A percentile compares a stretch with the other conserved stretches of the same genome.
These are phyloP conservation scores for Bradynema listronoti DNA, from an alignment of 1,140 invertebrate genomes.

Conservation along the genomic window DNA sequence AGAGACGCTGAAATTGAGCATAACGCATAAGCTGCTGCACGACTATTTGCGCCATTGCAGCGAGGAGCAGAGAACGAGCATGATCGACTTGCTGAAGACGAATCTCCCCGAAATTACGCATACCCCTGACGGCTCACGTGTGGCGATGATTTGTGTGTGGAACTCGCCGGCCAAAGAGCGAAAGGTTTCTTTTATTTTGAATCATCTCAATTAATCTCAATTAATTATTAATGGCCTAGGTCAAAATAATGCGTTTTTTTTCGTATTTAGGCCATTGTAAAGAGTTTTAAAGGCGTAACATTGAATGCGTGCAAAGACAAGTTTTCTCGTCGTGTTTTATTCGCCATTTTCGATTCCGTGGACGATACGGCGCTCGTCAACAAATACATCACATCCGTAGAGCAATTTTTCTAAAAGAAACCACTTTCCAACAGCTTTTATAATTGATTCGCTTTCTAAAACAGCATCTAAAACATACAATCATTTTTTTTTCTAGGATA, in stretches of 20 bases:
- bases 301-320: slow-evolving; percentile 74
- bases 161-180: slow-evolving; percentile 70
- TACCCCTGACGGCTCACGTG: slow-evolving; percentile 68
- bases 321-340: slow-evolving; percentile 73
- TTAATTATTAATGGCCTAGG: neutral
- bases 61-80: slow-evolving; percentile 57
- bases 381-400: slow-evolving; percentile 66
- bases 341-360: slow-evolving; percentile 77
- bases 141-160: slow-evolving; percentile 77
- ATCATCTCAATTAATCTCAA: neutral
- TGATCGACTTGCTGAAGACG: slow-evolving; percentile 45
- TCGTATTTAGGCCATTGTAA: slow-evolving; percentile 59
- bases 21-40: slow-evolving; percentile 71
- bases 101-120: slow-evolving; percentile 65
- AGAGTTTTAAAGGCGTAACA: slow-evolving; percentile 73
- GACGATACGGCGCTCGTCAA: slow-evolving; percentile 84
- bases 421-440: neutral
- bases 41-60: slow-evolving; percentile 73
- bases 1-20: slow-evolving; percentile 60
- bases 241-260: neutral
- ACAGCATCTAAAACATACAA: slow-evolving; percentile 16
- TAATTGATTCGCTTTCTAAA: slow-evolving; percentile 10
- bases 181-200: slow-evolving; percentile 24
- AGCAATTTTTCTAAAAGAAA: neutral
- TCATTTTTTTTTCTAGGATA: slow-evolving; percentile 64